A percentile compares a stretch with the other conserved stretches of the same genome.
Conservation (phyloP, 2,797 vertebrate genomes). For the Molossus alvarezi region DNA sequence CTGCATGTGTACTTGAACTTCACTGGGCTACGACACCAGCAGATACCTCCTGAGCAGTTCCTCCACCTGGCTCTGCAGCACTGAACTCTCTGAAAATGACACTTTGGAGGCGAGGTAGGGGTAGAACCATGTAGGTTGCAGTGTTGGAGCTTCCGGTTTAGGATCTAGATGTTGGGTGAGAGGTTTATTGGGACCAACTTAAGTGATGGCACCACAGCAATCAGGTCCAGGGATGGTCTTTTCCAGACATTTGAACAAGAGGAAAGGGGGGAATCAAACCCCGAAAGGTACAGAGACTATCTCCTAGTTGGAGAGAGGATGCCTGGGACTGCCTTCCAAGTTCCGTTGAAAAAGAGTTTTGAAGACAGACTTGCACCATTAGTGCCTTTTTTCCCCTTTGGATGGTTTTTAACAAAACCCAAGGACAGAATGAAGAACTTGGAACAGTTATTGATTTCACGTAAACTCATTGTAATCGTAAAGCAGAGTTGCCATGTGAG, state of each 20-base stretch:
- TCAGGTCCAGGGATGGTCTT: background rate
- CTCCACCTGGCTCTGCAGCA: background rate
- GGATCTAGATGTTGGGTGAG: background rate
- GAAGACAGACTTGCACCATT: conserved; percentile 83
- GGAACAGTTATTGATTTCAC: conserved; percentile 96
- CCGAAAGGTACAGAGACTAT: background rate
- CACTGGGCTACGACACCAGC: background rate
- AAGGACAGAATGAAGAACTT: conserved; percentile 92
- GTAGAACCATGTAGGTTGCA: background rate
- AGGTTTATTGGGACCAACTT: background rate
- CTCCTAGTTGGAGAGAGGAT: background rate
- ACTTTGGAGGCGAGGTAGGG: background rate
- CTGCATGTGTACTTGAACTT: background rate
- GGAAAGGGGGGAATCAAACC: background rate
- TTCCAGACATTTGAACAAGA: background rate
- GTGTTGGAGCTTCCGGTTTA: background rate
- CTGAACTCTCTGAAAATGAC: background rate
- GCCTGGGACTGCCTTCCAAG: background rate
- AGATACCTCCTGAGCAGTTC: background rate
- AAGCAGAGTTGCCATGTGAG: conserved; percentile 2
- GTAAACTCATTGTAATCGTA: conserved; percentile 94
- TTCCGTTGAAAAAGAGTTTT: conserved; percentile 88
- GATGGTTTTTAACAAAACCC: conserved; percentile 92
- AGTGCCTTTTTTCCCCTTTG: conserved; percentile 91
- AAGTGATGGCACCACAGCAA: background rate